Percentiles rank a stretch among this genome's conserved stretches.
Evolutionary conservation across 2,113 vertebrate species (phyloP).

Genomic region (Hippocampus abdominalis): DNA sequence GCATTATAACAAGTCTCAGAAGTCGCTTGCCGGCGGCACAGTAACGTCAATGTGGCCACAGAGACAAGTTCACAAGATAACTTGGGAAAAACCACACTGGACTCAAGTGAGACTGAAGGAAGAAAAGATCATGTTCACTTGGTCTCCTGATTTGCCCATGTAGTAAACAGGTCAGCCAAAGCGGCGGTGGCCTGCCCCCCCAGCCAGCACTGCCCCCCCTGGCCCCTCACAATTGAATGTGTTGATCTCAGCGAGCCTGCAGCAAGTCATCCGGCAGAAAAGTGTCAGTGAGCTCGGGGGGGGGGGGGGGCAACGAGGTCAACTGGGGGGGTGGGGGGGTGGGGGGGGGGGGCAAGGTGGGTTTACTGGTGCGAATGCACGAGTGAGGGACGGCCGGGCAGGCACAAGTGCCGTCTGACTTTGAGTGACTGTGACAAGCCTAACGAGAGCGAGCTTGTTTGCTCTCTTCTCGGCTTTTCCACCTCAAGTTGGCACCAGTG

Average conservation of each 20-base stretch:
- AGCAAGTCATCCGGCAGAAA: constrained; percentile 66
- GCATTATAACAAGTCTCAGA: background rate
- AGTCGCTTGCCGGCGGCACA: too few relatives aligned
- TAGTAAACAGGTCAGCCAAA: background rate
- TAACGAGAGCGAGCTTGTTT: constrained; percentile 12
- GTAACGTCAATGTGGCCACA: too few relatives aligned
- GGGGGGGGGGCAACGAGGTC: constrained; percentile 21
- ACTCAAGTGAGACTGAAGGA: background rate
- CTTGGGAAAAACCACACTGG: background rate
- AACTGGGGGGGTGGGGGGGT: background rate
- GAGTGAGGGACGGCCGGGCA: background rate
- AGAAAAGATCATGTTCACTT: background rate
- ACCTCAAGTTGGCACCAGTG: background rate
- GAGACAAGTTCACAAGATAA: background rate
- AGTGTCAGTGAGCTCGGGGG: constrained; percentile 49
- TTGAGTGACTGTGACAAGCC: background rate
- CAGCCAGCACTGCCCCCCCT: background rate
- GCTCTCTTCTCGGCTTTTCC: constrained; percentile 17
- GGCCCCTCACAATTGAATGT: constrained; percentile 70
- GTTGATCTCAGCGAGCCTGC: constrained; percentile 67
- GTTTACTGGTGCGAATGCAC: background rate
- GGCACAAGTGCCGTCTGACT: background rate
- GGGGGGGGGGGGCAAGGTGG: background rate
- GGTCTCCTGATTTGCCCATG: background rate
- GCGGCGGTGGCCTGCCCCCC: background rate